These are phyloP conservation scores for Trididemnum clinides DNA, from an alignment of 23 tunicate species.

Conservation along the genomic window DNA sequence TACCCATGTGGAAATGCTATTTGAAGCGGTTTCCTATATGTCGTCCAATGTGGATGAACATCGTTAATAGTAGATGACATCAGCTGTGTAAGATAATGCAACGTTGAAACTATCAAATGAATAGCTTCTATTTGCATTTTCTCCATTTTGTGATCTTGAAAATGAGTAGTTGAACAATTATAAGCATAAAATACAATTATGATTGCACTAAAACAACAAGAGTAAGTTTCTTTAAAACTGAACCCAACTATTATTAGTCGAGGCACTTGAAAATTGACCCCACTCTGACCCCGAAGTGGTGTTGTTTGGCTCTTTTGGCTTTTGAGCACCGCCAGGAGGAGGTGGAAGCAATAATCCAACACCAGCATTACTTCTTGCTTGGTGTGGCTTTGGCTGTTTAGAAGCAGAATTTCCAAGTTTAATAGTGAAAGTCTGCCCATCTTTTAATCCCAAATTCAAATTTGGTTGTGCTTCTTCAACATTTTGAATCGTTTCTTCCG, in stretches of 20 bases:
- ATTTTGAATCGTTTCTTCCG: slow-evolving; percentile 50
- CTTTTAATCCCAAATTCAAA: slow-evolving; percentile 84
- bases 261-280: slow-evolving; percentile 87
- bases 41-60: too few relatives aligned
- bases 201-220: too few relatives aligned
- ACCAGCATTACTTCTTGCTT: slow-evolving; percentile 51
- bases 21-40: too few relatives aligned
- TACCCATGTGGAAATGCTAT: too few relatives aligned
- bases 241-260: slow-evolving; percentile 59
- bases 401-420: slow-evolving; percentile 74
- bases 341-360: slow-evolving; percentile 86
- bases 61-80: too few relatives aligned
- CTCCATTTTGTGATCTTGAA: too few relatives aligned
- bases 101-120: too few relatives aligned
- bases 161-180: too few relatives aligned
- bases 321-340: slow-evolving; percentile 60
- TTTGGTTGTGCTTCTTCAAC: slow-evolving; percentile 22
- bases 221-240: slow-evolving; percentile 65
- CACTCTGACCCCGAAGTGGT: slow-evolving; percentile 50
- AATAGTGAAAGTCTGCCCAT: slow-evolving; percentile 91
- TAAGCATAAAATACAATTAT: too few relatives aligned
- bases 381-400: slow-evolving; percentile 22
- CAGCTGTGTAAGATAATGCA: too few relatives aligned
- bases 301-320: slow-evolving; percentile 8
- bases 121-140: too few relatives aligned